These are phyloP conservation scores for Tenualosa thibaudeaui DNA, from an alignment of 2,797 vertebrate genomes.

Conservation along the genomic window DNA sequence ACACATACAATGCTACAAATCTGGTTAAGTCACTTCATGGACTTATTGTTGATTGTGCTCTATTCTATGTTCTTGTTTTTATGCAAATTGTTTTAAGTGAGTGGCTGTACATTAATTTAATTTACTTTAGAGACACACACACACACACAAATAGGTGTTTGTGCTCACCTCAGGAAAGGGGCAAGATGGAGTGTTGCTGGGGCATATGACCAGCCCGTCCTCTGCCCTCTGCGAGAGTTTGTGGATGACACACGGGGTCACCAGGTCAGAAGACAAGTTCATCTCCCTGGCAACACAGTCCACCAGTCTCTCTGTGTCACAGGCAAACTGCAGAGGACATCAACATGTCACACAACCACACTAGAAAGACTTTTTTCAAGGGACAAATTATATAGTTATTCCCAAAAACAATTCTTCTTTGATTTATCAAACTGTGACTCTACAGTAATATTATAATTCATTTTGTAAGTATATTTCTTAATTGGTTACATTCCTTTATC, in stretches of 20 bases:
- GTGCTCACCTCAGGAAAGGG: constrained; percentile 87
- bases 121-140: no score
- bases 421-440: neutral
- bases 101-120: no score
- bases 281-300: constrained; percentile 84
- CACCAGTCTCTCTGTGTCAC: constrained; percentile 77
- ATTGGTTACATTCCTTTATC: no score
- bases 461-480: no score
- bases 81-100: no score
- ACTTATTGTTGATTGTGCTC: no score
- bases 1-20: neutral
- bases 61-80: no score
- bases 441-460: no score
- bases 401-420: constrained; percentile 4
- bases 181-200: constrained; percentile 77
- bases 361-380: no score
- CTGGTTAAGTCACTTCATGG: no score
- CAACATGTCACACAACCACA: neutral
- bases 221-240: constrained; percentile 84
- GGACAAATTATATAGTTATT: neutral
- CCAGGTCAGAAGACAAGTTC: constrained; percentile 78
- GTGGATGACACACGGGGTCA: constrained; percentile 86
- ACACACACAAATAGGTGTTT: constrained; percentile 42
- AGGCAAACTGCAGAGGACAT: constrained; percentile 80
- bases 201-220: constrained; percentile 78